Evolutionary conservation across 2,888 invertebrate genomes (phyloP), one percentile per base, ranked within the genome.

Genomic region (Drosophila birchii): DNA sequence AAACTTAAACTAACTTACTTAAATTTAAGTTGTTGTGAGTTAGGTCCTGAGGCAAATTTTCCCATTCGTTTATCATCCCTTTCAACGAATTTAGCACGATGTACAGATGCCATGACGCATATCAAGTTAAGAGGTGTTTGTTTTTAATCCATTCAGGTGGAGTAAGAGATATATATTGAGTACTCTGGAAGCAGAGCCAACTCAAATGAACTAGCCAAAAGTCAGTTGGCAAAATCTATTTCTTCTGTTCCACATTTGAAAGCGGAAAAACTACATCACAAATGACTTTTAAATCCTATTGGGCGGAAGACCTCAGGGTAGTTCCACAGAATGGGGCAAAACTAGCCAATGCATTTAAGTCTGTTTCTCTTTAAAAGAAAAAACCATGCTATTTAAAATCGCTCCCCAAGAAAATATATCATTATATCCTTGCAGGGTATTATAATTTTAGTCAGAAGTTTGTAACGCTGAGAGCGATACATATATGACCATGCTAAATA

Each of bases 71-170:
- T 23, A 29, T 32, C 60, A 53, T 29, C 29, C 26, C 67, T 18
- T 7, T 32, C 4, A 29, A 18, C 3, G n/a, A 5, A 29, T 29
- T 47, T n/a, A 11, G n/a, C 9, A n/a, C 5, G 8, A n/a, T 16
- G n/a, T 26, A 2, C 1, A 8, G 23, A 8, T 16, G 23, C 23
- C 44, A 14, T 20, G 8, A 2, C 11, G 47, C n/a, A 11, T 18
- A 18, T 11, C 47, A 29, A 26, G 11, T 6, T 29, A 3, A 29
- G 47, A 67, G 67, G 57, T 62, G 68, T 73, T 70, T 81, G 78
- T 83, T 81, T 80, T 76, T 71, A 83, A 80, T 69, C 34, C 81
- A 86, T 66, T 75, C 78, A 78, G 78, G 75, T 81, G 86, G 73
- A 86, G 76, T 68, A 61, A 64, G 34, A 55, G 32, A 68, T 20